A percentile compares a stretch with the other conserved stretches of the same genome.
Evolutionary conservation across 2,888 invertebrate genomes (phyloP).

Genomic region (Rutpela maculata): DNA sequence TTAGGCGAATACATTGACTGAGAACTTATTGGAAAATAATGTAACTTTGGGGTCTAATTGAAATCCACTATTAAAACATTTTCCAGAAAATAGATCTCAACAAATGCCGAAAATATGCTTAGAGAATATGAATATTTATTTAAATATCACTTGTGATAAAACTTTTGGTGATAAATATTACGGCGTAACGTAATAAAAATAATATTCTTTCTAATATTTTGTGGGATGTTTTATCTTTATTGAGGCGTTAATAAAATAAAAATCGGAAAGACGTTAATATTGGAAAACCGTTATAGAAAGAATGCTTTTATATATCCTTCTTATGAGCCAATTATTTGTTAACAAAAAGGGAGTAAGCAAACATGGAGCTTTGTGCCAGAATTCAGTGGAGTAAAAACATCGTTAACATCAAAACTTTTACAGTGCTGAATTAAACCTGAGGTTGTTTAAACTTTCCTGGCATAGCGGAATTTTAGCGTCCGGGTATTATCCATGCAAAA

Average conservation of each 20-base stretch:
- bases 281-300: not conserved
- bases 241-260: not conserved
- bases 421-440: constrained; percentile 9
- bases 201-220: too few relatives aligned
- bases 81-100: too few relatives aligned
- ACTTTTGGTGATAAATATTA: too few relatives aligned
- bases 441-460: not conserved
- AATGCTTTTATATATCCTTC: not conserved
- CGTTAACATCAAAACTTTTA: constrained; percentile 2
- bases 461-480: not conserved
- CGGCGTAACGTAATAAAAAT: too few relatives aligned
- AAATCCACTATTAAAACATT: too few relatives aligned
- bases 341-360: not conserved
- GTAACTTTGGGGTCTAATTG: too few relatives aligned
- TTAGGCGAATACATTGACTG: too few relatives aligned
- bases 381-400: not conserved
- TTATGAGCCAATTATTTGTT: not conserved
- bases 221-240: too few relatives aligned
- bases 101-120: too few relatives aligned
- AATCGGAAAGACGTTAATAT: not conserved
- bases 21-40: too few relatives aligned
- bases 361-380: not conserved
- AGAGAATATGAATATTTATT: too few relatives aligned
- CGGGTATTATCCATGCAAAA: not conserved
- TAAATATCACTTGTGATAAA: too few relatives aligned